phyloP scores from a whole-genome alignment of 2,888 invertebrate species.

The Disparrhopalites patrizii region DNA sequence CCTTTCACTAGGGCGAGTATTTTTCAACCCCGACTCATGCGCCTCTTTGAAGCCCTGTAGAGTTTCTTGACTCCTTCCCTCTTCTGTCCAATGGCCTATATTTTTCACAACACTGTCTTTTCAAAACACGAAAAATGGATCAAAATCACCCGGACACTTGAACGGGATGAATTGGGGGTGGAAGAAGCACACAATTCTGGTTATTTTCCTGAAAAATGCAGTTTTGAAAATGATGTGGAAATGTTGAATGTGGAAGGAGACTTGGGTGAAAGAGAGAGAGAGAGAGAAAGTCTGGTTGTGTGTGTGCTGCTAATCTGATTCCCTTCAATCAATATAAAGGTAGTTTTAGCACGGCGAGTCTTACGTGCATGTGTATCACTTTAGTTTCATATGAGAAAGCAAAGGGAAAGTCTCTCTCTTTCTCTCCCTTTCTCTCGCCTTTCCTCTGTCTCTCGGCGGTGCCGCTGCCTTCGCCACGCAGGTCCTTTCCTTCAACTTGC shows the following conservation, averaged over 20 bases:
- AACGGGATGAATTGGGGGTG: no score
- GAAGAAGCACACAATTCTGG: no score
- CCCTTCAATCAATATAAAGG: constrained; percentile 1
- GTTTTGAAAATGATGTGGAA: background rate
- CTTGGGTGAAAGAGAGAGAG: background rate
- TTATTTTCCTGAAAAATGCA: no score
- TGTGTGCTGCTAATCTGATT: background rate
- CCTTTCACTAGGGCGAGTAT: constrained; percentile 1
- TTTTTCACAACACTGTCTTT: no score
- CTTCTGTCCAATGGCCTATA: background rate
- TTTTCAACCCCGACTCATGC: background rate
- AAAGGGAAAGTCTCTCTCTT: background rate
- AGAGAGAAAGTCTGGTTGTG: background rate
- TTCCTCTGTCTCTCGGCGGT: background rate
- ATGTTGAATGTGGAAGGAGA: background rate
- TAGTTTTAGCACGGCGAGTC: background rate
- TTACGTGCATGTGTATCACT: background rate
- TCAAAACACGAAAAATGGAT: no score
- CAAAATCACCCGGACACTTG: no score
- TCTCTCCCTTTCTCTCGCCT: no score
- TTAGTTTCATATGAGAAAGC: background rate
- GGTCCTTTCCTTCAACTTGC: background rate
- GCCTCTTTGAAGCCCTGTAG: background rate
- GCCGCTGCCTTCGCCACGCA: background rate
- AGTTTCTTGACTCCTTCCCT: background rate